Base-by-base conservation (phyloP, 2,113 vertebrate species). In the Limnothrissa miodon region DNA sequence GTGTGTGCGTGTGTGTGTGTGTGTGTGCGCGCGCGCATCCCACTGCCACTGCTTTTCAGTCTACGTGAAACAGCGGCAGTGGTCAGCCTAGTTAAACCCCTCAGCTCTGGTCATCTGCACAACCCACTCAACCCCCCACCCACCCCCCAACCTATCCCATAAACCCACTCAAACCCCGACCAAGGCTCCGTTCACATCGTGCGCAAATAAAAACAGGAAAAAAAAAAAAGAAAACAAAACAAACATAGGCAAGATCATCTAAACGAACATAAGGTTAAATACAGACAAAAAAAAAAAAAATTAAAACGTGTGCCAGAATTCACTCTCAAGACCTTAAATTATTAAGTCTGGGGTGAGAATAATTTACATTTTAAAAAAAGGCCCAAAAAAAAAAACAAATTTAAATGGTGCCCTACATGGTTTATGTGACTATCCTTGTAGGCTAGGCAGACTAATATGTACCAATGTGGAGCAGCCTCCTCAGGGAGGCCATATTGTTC, bases 311-410 rank as follows among this genome's bases (percentile, higher is more conserved):
- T 90, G 88, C 86, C 88, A 90, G 81, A 87, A 86, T 83, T 88
- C 83, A 83, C 87, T 88, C 86, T 86, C 78, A 78, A 88, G 89
- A 92, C 89, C 85, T 10, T 89, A 87, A 0, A 80, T 82, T 74
- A 88, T 90, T 80, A 90, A 86, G 80, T 88, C 86, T 80, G 88
- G 83, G 86, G 89, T 66, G 86, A 93, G 33, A 91, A 89, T 79
- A 89, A 91, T 93, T 74, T 74, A 74, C 92, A 94, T 91, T 93
- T 94, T 94, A 91, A 94, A 88, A 53, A 82, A 83, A 85, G 80
- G 89, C 62, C 86, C 89, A 88, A 70, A 82, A 85, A 86, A 29
- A 92, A 90, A 70, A 83, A 88, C 88, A 70, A 82, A 88, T 2
- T 0, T 15, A 78, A 85, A 84, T 78, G 33, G 48, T 80, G 82